Evolutionary conservation across 2,888 invertebrate species (phyloP), one percentile per base, ranked within the genome.

Genomic region (Eupithecia vulgata): DNA sequence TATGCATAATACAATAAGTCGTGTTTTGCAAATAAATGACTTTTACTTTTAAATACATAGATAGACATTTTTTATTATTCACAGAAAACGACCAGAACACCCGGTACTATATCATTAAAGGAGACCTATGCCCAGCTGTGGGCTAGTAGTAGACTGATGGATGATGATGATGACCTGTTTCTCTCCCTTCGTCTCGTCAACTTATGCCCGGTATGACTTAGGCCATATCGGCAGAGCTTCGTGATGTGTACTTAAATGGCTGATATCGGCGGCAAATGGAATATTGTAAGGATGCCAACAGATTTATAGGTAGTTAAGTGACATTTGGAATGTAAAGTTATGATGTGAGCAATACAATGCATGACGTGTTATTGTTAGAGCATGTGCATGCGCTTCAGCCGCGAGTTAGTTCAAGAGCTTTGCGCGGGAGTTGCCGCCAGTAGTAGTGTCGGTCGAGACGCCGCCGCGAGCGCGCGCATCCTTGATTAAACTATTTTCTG

Each of bases 381-480:
- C 25, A 67, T 57, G 67, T 21, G 71, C 64, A 64, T 40, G 74
- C 37, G 75, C 72, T 72, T 70, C 37, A 64, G 57, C 48, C 45
- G 72, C 25, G 21, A 77, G 75, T 78, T 5, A 25, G 48, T 52
- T 77, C 73, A 79, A 77, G 76, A 79, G 76, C 74, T 75, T 75
- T 72, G 78, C 77, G 77, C 80, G 73, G 77, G 79, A 76, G 77
- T 74, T 72, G 69, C 34, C 37, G 40, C 13, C 40, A 13, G n/a
- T 15, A n/a, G 70, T 81, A 83, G 83, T 82, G 76, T 78, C 75
- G 76, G 72, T 67, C 77, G 80, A 76, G 80, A 75, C 75, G 76
- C 71, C 68, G 70, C 6, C 71, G 75, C 67, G 83, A 70, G 76
- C 75, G 80, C 83, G 82, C 76, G 74, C 68, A 40, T 78, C 67